Conservation (phyloP, 2,113 vertebrate genomes). For the Hyperoodon ampullatus region DNA sequence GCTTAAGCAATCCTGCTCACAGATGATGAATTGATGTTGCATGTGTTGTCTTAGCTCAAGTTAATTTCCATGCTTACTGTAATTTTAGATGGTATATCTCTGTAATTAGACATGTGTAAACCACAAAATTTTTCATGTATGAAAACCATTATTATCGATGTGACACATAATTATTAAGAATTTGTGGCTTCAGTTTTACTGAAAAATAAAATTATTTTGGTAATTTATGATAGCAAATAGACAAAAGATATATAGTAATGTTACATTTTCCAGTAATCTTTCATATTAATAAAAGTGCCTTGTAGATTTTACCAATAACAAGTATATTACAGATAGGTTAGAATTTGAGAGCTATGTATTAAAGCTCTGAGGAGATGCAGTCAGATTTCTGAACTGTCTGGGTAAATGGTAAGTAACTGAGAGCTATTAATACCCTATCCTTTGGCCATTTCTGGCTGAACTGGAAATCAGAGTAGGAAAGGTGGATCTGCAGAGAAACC, state of each 20-base stretch:
- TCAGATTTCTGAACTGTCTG: conserved; percentile 23
- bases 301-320: conserved; percentile 11
- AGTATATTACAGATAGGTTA: conserved; percentile 2
- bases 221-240: conserved; percentile 20
- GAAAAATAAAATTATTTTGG: conserved; percentile 42
- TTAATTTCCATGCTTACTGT: conserved; percentile 45
- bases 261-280: not conserved
- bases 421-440: not conserved
- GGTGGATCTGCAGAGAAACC: not conserved
- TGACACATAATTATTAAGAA: conserved; percentile 15
- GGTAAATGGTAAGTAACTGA: not conserved
- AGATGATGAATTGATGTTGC: conserved; percentile 51
- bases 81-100: conserved; percentile 34
- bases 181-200: not conserved
- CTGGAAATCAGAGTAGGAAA: not conserved
- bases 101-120: conserved; percentile 27
- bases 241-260: not conserved
- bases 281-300: conserved; percentile 5
- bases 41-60: not conserved
- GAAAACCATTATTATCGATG: not conserved
- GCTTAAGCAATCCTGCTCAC: not conserved
- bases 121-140: not conserved
- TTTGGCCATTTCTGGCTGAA: conserved; percentile 28
- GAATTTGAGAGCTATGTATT: conserved; percentile 20
- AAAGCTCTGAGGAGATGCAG: not conserved